These are phyloP conservation scores for Hypocryptadius cinnamomeus DNA, from an alignment of 2,113 vertebrate species.

Conservation along the genomic window DNA sequence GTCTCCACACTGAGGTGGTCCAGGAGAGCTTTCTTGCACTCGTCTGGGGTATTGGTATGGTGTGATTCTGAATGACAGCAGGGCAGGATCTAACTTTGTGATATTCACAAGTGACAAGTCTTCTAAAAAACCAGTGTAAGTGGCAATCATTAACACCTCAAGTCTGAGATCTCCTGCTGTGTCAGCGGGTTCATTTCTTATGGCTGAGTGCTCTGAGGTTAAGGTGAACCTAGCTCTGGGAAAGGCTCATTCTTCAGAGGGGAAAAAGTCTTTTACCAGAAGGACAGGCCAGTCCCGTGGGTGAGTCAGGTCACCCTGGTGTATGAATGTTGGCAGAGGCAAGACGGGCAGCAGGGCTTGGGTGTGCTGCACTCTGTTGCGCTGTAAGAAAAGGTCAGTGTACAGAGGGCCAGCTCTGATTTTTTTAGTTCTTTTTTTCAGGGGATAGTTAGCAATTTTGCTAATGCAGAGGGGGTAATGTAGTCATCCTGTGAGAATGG, in stretches of 20 bases:
- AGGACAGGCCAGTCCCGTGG: accelerated
- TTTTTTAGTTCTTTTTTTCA: background rate
- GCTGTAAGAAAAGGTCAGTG: background rate
- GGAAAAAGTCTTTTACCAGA: background rate
- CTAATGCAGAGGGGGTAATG: background rate
- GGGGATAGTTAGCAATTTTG: background rate
- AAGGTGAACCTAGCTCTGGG: background rate
- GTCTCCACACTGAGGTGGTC: background rate
- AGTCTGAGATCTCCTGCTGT: background rate
- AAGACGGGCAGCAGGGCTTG: background rate
- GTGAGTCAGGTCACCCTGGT: background rate
- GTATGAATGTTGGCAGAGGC: background rate
- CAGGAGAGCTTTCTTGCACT: background rate
- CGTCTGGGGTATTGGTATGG: accelerated
- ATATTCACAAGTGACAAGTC: background rate
- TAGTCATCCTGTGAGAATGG: background rate
- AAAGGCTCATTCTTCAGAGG: background rate
- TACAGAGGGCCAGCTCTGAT: background rate
- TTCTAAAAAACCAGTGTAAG: background rate
- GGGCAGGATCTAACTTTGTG: background rate
- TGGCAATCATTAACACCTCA: background rate
- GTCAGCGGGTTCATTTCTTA: background rate
- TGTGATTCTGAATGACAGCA: background rate
- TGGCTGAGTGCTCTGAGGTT: background rate
- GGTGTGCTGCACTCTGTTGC: accelerated